These are phyloP conservation scores for Shargacucullia verbasci DNA, from an alignment of 2,888 invertebrate species.

Conservation along the genomic window DNA sequence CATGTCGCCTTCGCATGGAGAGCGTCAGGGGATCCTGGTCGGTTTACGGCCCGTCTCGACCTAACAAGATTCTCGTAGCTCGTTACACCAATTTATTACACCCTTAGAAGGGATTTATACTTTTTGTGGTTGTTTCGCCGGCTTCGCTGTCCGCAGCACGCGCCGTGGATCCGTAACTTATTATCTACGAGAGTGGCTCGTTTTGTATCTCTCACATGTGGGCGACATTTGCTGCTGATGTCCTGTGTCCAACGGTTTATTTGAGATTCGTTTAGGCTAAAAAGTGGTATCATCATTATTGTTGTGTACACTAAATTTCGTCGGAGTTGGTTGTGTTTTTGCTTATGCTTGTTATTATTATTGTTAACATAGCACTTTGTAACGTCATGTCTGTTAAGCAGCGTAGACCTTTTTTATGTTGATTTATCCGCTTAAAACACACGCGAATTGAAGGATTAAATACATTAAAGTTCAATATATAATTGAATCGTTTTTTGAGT, in stretches of 20 bases:
- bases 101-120: slow-evolving; percentile 80
- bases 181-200: slow-evolving; percentile 49
- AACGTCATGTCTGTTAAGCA: too few relatives aligned
- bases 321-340: slow-evolving; percentile 4
- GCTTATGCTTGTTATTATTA: not conserved
- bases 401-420: too few relatives aligned
- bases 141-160: slow-evolving; percentile 59
- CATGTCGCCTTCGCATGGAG: slow-evolving; percentile 29
- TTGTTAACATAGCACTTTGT: too few relatives aligned
- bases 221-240: slow-evolving; percentile 45
- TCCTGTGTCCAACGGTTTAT: slow-evolving; percentile 35
- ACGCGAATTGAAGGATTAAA: too few relatives aligned
- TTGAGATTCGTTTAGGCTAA: slow-evolving; percentile 23
- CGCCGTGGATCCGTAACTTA: slow-evolving; percentile 41
- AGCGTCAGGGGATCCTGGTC: slow-evolving; percentile 27
- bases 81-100: slow-evolving; percentile 81
- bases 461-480: too few relatives aligned
- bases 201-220: slow-evolving; percentile 48
- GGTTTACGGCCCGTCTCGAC: slow-evolving; percentile 70
- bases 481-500: too few relatives aligned
- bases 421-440: too few relatives aligned
- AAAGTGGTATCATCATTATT: slow-evolving; percentile 19
- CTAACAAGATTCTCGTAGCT: slow-evolving; percentile 76
- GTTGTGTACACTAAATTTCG: slow-evolving; percentile 1
- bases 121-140: slow-evolving; percentile 70